Evolutionary conservation across 2,113 vertebrate species (phyloP).

Genomic region (Vombatus ursinus): DNA sequence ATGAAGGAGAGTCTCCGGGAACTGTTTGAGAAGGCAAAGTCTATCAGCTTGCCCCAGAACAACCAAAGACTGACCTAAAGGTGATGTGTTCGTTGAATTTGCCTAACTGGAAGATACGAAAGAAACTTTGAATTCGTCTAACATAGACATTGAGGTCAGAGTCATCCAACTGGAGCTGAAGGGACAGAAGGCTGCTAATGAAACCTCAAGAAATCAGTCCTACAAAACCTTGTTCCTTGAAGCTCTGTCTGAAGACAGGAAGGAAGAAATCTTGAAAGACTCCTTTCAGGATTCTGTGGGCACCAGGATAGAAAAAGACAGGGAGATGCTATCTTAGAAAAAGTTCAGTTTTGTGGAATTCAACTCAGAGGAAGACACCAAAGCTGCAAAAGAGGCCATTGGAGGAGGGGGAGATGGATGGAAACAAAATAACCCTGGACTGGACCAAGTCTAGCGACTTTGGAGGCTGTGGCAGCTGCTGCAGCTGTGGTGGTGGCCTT

Average conservation of each 20-base stretch:
- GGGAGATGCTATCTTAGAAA: constrained; percentile 90
- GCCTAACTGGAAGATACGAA: constrained; percentile 91
- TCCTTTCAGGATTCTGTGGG: constrained; percentile 91
- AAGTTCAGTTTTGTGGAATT: constrained; percentile 91
- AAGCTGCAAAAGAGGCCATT: constrained; percentile 97
- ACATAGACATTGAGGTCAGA: constrained; percentile 95
- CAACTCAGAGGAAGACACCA: constrained; percentile 92
- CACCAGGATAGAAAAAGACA: constrained; percentile 94
- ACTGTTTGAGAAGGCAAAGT: too few species aligned
- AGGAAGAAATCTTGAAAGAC: constrained; percentile 92
- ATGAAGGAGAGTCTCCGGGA: too few species aligned
- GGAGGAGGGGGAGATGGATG: constrained; percentile 96
- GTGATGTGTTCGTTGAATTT: constrained; percentile 94
- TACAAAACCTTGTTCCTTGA: constrained; percentile 96
- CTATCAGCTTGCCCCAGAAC: too few species aligned
- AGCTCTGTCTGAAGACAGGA: constrained; percentile 95
- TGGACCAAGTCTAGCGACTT: constrained; percentile 93
- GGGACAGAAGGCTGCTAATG: constrained; percentile 74
- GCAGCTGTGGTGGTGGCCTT: constrained; percentile 71
- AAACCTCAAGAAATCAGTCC: constrained; percentile 85
- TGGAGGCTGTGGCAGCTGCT: constrained; percentile 80
- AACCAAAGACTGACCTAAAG: too few species aligned
- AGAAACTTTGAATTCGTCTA: constrained; percentile 92
- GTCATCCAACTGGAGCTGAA: constrained; percentile 91
- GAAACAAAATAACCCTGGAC: constrained; percentile 93